Evolutionary conservation across 2,797 vertebrate genomes (phyloP), one percentile per base, ranked within the genome.

Genomic region (Artibeus lituratus): DNA sequence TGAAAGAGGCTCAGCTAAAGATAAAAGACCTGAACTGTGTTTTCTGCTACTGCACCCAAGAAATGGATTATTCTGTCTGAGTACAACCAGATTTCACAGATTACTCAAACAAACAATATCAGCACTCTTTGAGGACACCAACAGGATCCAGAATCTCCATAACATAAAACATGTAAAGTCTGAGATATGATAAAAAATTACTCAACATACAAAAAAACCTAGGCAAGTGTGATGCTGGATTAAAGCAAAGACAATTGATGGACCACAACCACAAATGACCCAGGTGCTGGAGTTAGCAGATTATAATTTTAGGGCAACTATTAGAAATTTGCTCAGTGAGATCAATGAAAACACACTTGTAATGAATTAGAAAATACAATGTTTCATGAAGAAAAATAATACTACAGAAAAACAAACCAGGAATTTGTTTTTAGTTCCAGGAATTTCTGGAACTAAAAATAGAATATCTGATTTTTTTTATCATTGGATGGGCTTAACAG

Each of bases 141-240:
- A 62, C 32, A 95, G 65, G 86, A 82, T 32, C 32, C 80, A 62
- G 42, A 87, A 69, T 70, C n/a, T 74, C 39, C 26, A 90, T 49
- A 69, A 81, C 42, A 84, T 76, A 94, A 95, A 95, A 91, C 59
- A 65, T 49, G 29, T 10, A 55, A 62, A n/a, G 22, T 37, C 62
- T 86, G 11, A 59, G 21, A 90, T 59, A 87, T 0, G 69, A 95
- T 85, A n/a, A 84, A 82, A 96, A 96, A 95, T 69, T 90, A 89
- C 1, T 83, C 76, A 83, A 78, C 24, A 91, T n/a, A 59, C 3
- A n/a, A n/a, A 76, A 47, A 95, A 86, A 70, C 55, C n/a, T 86
- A 78, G 35, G 18, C 67, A 35, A 91, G n/a, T 32, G 10, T 37
- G 15, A 70, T 42, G 1, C 21, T 80, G 35, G 35, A 74, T 86